Evolutionary conservation across 2,888 invertebrate species (phyloP).

Genomic region (Nemapogon koenigi): DNA sequence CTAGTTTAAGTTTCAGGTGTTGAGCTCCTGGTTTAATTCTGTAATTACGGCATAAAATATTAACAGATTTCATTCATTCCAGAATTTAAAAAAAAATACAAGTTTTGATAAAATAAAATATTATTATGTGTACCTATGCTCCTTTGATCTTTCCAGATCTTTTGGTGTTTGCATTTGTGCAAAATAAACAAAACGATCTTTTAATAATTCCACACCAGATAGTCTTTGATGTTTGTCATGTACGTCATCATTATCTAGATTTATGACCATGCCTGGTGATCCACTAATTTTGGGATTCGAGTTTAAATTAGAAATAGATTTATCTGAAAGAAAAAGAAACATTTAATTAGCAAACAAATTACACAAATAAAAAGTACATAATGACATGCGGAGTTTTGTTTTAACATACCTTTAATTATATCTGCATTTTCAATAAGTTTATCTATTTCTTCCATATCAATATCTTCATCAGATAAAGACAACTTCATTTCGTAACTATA

Average conservation of each 20-base stretch:
- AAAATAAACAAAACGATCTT: constrained; percentile 76
- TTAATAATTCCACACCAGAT: constrained; percentile 70
- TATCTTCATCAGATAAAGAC: constrained; percentile 39
- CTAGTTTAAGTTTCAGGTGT: constrained; percentile 72
- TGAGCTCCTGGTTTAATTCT: constrained; percentile 74
- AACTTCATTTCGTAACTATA: constrained; percentile 19
- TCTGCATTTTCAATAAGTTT: constrained; percentile 41
- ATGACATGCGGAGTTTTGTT: no score
- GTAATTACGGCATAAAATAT: constrained; percentile 14
- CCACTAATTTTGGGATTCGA: constrained; percentile 54
- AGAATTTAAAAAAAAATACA: constrained; percentile 9
- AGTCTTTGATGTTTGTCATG: constrained; percentile 31
- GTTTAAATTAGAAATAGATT: constrained; percentile 16
- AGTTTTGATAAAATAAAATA: no score
- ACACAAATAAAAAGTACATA: no score
- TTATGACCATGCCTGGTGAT: constrained; percentile 55
- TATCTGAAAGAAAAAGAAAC: no score
- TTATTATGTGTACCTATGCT: constrained; percentile 53
- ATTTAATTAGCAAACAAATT: no score
- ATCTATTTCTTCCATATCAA: constrained; percentile 44
- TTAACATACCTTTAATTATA: constrained; percentile 28
- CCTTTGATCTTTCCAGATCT: constrained; percentile 58
- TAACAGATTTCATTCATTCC: constrained; percentile 1
- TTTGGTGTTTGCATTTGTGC: constrained; percentile 57
- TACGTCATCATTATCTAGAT: constrained; percentile 26